Base-by-base conservation (phyloP, 1,140 invertebrate species). In the Cotesia glomerata region DNA sequence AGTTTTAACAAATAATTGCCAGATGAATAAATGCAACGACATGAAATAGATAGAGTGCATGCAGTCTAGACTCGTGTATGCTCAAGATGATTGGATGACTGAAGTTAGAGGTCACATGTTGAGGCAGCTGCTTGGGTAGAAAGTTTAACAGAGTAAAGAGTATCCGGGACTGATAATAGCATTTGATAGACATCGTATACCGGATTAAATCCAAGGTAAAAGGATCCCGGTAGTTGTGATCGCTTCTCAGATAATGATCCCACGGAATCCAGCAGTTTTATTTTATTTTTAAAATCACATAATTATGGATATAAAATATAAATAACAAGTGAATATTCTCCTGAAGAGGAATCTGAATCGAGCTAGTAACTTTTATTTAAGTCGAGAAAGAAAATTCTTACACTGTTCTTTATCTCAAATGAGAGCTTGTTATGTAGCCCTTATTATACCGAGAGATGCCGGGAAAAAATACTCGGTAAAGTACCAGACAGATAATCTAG, bases 401-500 rank as follows among this genome's bases (percentile, higher is more conserved):
- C 26, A 26, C 26, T 26, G 26, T 26, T 26, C 39, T 45, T 45
- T 62, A 35, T 16, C 11, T 13, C 14, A 36, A 59, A 72, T 62
- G 66, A 34, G 49, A 73, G 68, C 81, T 84, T 80, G 79, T 84
- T 85, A 84, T 82, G 26, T 26, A 26, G 26, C 26, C 79, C 79
- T 80, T 78, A 80, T 82, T 79, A 45, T 45, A 45, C 39, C 77
- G 75, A 62, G 34, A 36, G 61, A 66, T 76, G 65, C 72, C 66
- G 71, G 72, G 62, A 75, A 81, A 78, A 77, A 82, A 79, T 80
- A 45, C 39, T 11, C 39, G 39, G 39, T 45, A 45, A 45, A 45
- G 39, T 78, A 79, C 74, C 73, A 75, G 78, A 80, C 74, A 82
- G 84, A 86, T 87, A 87, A 87, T 86, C 84, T 80, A 79, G 82